Conservation (phyloP, 2,888 invertebrate species). For the Netelia inedita region DNA sequence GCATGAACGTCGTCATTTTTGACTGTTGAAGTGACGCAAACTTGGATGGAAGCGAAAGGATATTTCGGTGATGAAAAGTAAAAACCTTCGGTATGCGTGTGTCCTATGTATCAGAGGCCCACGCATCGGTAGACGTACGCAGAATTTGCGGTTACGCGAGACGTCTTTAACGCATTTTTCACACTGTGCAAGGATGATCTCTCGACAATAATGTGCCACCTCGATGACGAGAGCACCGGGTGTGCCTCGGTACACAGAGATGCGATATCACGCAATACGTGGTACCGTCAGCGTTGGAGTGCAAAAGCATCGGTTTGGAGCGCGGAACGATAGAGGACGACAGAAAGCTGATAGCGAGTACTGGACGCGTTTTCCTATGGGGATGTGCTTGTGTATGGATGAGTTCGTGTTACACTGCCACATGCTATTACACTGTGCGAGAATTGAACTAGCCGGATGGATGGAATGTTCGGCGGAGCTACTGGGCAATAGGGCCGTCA, state of each 20-base stretch:
- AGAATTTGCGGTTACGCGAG: conserved; percentile 24
- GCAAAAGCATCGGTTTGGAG: conserved; percentile 44
- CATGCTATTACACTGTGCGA: conserved; percentile 31
- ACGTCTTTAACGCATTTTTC: conserved; percentile 24
- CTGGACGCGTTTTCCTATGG: conserved; percentile 15
- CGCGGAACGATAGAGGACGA: conserved; percentile 39
- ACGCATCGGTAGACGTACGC: conserved; percentile 37
- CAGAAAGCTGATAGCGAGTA: conserved; percentile 21
- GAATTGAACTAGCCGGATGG: conserved; percentile 59
- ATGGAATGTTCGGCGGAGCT: conserved; percentile 70
- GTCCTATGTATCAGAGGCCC: conserved; percentile 19
- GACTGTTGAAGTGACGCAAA: conserved; percentile 10
- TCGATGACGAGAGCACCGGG: conserved; percentile 65
- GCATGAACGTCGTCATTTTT: conserved; percentile 18
- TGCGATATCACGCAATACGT: conserved; percentile 41
- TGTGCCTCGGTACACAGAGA: conserved; percentile 46
- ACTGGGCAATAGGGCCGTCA: conserved; percentile 76
- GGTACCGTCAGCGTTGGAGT: conserved; percentile 33
- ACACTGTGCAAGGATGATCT: conserved; percentile 36
- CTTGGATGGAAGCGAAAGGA: conserved; percentile 10
- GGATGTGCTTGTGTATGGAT: not conserved
- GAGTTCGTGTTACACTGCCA: conserved; percentile 1
- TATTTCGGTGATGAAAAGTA: conserved; percentile 50
- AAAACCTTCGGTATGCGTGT: conserved; percentile 36
- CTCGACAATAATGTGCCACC: conserved; percentile 65